Percentiles rank a stretch among this genome's conserved stretches.
phyloP scores from a whole-genome alignment of 2,888 invertebrate species.

The Pomacea canaliculata region DNA sequence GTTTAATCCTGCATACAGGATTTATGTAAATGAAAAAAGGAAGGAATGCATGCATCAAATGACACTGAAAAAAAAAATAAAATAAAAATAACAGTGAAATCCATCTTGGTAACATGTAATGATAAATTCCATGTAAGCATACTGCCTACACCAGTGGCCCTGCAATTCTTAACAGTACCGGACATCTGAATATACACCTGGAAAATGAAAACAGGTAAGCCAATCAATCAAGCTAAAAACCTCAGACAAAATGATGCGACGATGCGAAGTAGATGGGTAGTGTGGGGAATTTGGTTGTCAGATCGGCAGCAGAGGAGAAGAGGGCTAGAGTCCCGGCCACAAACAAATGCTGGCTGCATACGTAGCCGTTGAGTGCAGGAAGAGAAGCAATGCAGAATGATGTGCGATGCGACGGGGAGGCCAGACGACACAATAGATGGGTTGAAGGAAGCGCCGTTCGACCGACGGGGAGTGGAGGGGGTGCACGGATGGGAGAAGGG shows the following conservation, averaged over 20 bases:
- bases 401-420: background rate
- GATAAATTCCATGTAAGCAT: no score
- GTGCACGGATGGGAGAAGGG: constrained; percentile 1
- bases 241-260: constrained; percentile 7
- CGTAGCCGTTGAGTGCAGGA: constrained; percentile 1
- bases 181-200: background rate
- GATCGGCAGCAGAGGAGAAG: background rate
- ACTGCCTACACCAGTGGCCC: no score
- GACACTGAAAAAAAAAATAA: background rate
- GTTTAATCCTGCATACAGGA: no score
- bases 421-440: background rate
- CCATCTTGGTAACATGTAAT: no score
- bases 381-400: constrained; percentile 5
- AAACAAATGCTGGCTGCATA: background rate
- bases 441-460: background rate
- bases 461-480: background rate
- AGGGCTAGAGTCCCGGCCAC: background rate
- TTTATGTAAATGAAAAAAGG: no score
- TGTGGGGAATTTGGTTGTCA: background rate
- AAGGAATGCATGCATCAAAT: background rate
- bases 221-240: constrained; percentile 4
- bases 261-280: constrained; percentile 4
- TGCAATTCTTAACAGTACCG: background rate
- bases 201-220: background rate
- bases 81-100: background rate